Conservation (phyloP, 2,113 vertebrate genomes). For the Phylloscopus trochiloides region DNA sequence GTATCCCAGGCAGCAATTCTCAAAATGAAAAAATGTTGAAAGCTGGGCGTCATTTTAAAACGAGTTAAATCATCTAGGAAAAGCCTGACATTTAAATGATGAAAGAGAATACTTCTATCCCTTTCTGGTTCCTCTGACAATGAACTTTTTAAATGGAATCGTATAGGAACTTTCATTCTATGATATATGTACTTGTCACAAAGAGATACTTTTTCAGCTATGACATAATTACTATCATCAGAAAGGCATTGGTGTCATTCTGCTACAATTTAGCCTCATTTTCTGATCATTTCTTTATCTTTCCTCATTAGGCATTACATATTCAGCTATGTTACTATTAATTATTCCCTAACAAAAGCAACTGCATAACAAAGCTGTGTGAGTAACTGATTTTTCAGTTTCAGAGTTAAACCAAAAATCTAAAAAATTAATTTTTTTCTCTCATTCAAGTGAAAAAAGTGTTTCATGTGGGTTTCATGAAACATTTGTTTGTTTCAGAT, state of each 20-base stretch:
- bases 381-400: conserved; percentile 10
- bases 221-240: neutral
- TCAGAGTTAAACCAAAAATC: neutral
- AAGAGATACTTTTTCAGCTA: neutral
- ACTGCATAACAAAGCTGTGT: neutral
- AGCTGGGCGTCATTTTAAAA: neutral
- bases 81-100: neutral
- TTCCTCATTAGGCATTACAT: neutral
- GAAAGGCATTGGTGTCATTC: neutral
- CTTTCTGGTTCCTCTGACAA: neutral
- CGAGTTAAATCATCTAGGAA: neutral
- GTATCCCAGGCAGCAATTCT: neutral
- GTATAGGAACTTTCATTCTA: neutral
- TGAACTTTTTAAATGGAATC: neutral
- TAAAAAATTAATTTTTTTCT: neutral
- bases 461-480: neutral
- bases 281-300: conserved; percentile 24
- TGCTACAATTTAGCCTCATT: neutral
- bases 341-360: neutral
- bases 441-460: neutral
- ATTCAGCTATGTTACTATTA: neutral
- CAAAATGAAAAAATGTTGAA: neutral
- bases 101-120: neutral
- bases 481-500: neutral
- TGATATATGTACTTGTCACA: neutral